A percentile compares a stretch with the other conserved stretches of the same genome.
Evolutionary conservation across 92 coral and sea anemone species (phyloP).

Genomic region (Blastomussa wellsi): DNA sequence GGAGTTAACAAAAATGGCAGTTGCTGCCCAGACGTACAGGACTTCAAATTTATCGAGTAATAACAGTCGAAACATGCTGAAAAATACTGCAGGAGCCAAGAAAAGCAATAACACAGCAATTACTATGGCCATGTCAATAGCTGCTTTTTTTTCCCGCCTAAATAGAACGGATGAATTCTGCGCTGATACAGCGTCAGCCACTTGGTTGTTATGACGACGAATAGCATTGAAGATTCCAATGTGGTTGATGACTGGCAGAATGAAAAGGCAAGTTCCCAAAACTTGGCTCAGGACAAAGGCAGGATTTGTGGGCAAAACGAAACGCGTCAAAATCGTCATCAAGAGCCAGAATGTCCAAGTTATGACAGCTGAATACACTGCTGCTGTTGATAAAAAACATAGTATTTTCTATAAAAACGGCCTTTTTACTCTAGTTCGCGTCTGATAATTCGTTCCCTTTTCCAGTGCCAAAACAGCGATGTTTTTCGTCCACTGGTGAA

Average conservation of each 20-base stretch:
- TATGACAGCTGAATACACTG: neutral
- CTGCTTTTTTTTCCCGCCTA: conserved; percentile 2
- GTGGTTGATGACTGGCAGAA: conserved; percentile 3
- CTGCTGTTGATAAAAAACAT: neutral
- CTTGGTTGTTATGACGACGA: conserved; percentile 4
- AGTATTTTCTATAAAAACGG: too few relatives aligned
- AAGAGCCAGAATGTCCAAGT: neutral
- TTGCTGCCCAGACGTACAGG: neutral
- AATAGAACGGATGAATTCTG: neutral
- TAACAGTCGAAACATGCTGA: neutral
- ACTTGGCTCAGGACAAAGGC: neutral
- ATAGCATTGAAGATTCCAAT: conserved; percentile 6
- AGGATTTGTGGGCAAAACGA: neutral
- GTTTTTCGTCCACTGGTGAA: too few relatives aligned
- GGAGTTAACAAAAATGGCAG: neutral
- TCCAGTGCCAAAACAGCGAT: too few relatives aligned
- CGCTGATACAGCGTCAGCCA: neutral
- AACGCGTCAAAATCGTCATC: neutral
- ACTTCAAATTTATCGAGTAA: neutral
- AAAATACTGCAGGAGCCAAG: neutral
- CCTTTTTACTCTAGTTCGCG: too few relatives aligned
- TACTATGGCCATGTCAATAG: conserved; percentile 3
- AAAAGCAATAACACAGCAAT: neutral
- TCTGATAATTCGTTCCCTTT: too few relatives aligned
- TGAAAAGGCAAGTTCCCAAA: neutral